Percentiles rank a stretch among this genome's conserved stretches.
Evolutionary conservation across 1,140 invertebrate species (phyloP).

Genomic region (Pachyrhynchus sulphureomaculatus): DNA sequence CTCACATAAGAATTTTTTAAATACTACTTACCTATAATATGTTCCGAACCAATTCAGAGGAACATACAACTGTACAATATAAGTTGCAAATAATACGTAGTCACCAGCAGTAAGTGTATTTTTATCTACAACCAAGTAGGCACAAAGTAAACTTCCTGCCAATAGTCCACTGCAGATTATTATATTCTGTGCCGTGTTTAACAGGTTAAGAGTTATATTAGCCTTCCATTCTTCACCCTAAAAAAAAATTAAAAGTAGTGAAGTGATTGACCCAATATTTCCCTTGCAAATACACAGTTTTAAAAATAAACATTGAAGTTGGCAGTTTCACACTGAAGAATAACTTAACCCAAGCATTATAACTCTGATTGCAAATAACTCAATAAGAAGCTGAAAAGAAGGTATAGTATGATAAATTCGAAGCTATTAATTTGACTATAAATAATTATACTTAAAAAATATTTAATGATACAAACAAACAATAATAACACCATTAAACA

Average conservation of each 20-base stretch:
- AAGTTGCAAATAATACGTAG: slow-evolving; percentile 92
- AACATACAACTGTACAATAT: slow-evolving; percentile 94
- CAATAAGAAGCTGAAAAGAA: no score
- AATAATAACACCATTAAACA: no score
- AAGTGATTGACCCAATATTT: not conserved
- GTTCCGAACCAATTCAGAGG: slow-evolving; percentile 97
- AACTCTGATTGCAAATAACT: no score
- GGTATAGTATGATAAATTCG: no score
- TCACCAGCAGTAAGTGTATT: slow-evolving; percentile 83
- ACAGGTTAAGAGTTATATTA: slow-evolving; percentile 79
- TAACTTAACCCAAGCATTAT: no score
- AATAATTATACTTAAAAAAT: no score
- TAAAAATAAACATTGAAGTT: no score
- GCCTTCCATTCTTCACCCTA: slow-evolving; percentile 86
- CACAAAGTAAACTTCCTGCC: slow-evolving; percentile 84
- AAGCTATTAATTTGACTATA: no score
- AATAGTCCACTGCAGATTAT: slow-evolving; percentile 86
- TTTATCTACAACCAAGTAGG: slow-evolving; percentile 72
- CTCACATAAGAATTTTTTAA: no score
- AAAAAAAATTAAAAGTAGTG: not conserved
- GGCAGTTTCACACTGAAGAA: no score
- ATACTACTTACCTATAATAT: slow-evolving; percentile 87
- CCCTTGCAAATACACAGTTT: not conserved
- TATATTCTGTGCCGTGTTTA: slow-evolving; percentile 88
- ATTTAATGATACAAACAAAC: no score